Conservation (phyloP, 2,888 invertebrate genomes). For the Cephus pulcher region DNA sequence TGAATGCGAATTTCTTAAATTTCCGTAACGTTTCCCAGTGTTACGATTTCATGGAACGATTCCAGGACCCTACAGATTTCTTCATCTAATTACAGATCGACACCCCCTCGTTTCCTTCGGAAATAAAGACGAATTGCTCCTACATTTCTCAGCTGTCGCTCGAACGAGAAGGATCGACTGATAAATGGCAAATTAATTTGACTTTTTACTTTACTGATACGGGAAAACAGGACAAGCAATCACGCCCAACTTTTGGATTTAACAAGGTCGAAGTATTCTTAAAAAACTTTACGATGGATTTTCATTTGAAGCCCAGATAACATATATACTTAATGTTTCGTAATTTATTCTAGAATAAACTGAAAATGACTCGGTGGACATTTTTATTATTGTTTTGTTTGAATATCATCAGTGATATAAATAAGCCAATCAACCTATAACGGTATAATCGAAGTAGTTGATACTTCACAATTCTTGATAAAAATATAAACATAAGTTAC, state of each 20-base stretch:
- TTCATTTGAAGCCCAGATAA: background rate
- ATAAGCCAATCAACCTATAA: too few relatives aligned
- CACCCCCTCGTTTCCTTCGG: conserved; percentile 15
- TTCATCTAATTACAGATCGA: conserved; percentile 22
- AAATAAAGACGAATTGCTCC: conserved; percentile 22
- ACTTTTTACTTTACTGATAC: conserved; percentile 6
- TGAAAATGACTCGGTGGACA: background rate
- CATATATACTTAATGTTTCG: too few relatives aligned
- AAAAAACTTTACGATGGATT: background rate
- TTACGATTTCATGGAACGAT: background rate
- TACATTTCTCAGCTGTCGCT: conserved; percentile 13
- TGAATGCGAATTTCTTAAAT: background rate
- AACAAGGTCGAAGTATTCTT: background rate
- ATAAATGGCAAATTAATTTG: conserved; percentile 23
- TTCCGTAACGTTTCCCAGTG: background rate
- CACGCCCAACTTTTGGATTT: background rate
- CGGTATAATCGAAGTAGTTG: too few relatives aligned
- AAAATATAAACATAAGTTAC: background rate
- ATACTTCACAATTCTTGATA: background rate
- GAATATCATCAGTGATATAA: too few relatives aligned
- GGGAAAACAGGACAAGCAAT: background rate
- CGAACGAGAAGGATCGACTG: conserved; percentile 8
- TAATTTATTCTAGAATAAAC: too few relatives aligned
- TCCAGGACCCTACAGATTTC: conserved; percentile 5
- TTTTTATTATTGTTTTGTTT: too few relatives aligned